Evolutionary conservation across 1,140 invertebrate genomes (phyloP).

Genomic region (Eueides isabella): DNA sequence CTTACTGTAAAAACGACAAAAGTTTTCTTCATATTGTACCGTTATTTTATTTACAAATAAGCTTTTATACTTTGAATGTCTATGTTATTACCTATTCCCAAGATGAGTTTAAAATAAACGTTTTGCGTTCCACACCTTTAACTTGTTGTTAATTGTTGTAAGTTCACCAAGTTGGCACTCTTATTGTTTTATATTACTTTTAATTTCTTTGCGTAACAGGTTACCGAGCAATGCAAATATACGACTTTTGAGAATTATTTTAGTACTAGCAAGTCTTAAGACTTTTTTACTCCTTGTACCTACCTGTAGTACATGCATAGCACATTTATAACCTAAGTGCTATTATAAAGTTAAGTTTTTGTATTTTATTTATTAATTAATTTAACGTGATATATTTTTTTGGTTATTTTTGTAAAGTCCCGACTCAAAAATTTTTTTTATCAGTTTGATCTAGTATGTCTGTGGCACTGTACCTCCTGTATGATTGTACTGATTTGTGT

Average conservation of each 20-base stretch:
- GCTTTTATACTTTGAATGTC: slow-evolving; percentile 1
- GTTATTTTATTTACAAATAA: slow-evolving; percentile 20
- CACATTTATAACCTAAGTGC: not conserved
- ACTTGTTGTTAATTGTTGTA: slow-evolving; percentile 33
- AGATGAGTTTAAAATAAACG: slow-evolving; percentile 16
- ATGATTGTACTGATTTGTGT: no score
- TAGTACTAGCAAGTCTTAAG: not conserved
- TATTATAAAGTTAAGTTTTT: not conserved
- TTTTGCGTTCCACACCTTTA: slow-evolving; percentile 19
- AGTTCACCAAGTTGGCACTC: slow-evolving; percentile 14
- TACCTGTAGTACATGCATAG: no score
- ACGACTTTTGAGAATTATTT: not conserved
- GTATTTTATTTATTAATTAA: no score
- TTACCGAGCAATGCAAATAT: not conserved
- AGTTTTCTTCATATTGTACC: not conserved
- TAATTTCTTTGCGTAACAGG: slow-evolving; percentile 27
- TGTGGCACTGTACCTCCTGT: no score
- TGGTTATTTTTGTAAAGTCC: no score
- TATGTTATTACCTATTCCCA: slow-evolving; percentile 24
- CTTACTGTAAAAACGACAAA: not conserved
- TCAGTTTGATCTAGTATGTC: no score
- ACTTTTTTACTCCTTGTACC: not conserved
- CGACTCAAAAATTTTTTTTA: no score
- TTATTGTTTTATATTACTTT: slow-evolving; percentile 28
- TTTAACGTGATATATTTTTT: no score